Base-by-base conservation (phyloP, 1,140 invertebrate genomes). In the Trichonephila clavipes region DNA sequence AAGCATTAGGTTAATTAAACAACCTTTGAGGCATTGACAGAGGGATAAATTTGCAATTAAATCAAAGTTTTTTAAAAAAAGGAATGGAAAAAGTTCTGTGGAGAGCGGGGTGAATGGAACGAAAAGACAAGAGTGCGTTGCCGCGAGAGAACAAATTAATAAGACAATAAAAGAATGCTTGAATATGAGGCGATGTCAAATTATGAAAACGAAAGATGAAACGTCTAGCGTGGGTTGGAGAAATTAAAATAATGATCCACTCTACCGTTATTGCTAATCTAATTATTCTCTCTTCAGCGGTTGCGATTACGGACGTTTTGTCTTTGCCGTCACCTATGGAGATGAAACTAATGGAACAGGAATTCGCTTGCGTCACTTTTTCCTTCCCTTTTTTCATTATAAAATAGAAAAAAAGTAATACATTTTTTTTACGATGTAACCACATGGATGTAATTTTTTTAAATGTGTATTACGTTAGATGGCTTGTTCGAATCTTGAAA, bases 1-100 rank as follows among this genome's bases (percentile, higher is more conserved):
- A 90, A 82, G 66, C 72, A 90, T 90, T 90, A 82, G 44, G 88
- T 90, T 90, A 82, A 90, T 90, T 90, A 90, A 90, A 90, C 88
- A 90, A 34, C 51, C 72, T 90, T 62, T 44, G 88, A 61, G 58
- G 72, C 51, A 81, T n/a, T 21, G 72, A 34, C 16, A 28, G 51
- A 90, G 58, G 88, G 88, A 90, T 90, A 82, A 90, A 90, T 90
- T 82, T 21, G 58, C 72, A 90, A 90, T 90, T 90, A 90, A 90
- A 90, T 90, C 88, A 82, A 82, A 90, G 72, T 34, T 28, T 28
- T 28, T 81, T 58, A 82, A 62, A 61, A 10, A 62, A 87, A 64
- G 19, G 7, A 19, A 18, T 34, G 66, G 5, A 88, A 51, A 58
- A 44, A 51, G 44, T 12, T 19, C 18, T 6, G 19, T 24, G 16